Evolutionary conservation across 2,797 vertebrate species (phyloP).

Genomic region (Gastrophryne carolinensis): DNA sequence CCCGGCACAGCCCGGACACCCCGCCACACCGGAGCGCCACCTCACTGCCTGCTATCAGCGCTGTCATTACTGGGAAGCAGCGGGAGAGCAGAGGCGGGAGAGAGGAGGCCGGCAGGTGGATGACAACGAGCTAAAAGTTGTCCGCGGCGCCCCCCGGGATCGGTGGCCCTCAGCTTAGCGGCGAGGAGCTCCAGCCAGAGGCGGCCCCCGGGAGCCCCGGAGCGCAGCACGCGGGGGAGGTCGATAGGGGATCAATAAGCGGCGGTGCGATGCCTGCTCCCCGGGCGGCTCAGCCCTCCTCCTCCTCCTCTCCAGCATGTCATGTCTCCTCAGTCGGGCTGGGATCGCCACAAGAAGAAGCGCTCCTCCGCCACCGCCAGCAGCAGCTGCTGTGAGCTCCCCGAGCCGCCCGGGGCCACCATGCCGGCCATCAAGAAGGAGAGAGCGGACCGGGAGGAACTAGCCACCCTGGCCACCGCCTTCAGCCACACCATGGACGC

Average conservation of each 20-base stretch:
- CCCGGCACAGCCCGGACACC: conserved; percentile 25
- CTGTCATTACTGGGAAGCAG: too few relatives aligned
- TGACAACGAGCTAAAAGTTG: conserved; percentile 54
- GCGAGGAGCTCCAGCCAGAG: conserved; percentile 7
- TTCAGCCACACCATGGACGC: conserved; percentile 82
- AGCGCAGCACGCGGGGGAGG: conserved; percentile 53
- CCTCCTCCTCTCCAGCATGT: conserved; percentile 74
- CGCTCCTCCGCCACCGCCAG: conserved; percentile 33
- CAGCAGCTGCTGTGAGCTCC: not conserved
- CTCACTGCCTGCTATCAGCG: too few relatives aligned
- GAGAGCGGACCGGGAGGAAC: conserved; percentile 88
- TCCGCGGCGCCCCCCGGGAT: conserved; percentile 43
- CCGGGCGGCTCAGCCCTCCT: conserved; percentile 70
- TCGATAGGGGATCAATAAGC: conserved; percentile 66
- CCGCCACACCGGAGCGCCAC: not conserved
- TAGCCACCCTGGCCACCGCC: conserved; percentile 86
- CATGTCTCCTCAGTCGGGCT: conserved; percentile 80
- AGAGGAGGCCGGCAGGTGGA: conserved; percentile 56
- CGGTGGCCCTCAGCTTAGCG: conserved; percentile 33
- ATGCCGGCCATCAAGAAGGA: conserved; percentile 98
- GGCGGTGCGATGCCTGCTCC: conserved; percentile 72
- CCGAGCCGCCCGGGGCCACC: conserved; percentile 61
- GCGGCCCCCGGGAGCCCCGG: conserved; percentile 51
- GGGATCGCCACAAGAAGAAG: conserved; percentile 52
- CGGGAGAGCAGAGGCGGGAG: too few relatives aligned